phyloP scores from a whole-genome alignment of 1,140 invertebrate species.

The Atta texana region DNA sequence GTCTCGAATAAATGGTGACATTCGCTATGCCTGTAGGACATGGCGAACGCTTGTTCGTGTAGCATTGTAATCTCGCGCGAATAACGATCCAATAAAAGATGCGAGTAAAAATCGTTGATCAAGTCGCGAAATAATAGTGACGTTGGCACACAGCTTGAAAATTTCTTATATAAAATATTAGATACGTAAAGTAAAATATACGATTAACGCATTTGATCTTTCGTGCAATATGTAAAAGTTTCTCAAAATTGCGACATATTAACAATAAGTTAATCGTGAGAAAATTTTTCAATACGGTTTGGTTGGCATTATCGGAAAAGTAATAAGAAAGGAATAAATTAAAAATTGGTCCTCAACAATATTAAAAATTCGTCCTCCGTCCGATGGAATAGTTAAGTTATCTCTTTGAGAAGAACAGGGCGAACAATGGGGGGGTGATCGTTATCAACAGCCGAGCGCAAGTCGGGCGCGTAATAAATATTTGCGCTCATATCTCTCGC shows the following conservation, averaged over 20 bases:
- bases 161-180: slow-evolving; percentile 7
- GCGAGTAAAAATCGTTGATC: slow-evolving; percentile 67
- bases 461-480: slow-evolving; percentile 61
- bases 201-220: slow-evolving; percentile 25
- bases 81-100: slow-evolving; percentile 78
- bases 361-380: slow-evolving; percentile 5
- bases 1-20: slow-evolving; percentile 77
- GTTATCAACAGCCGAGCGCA: slow-evolving; percentile 38
- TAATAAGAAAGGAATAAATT: not conserved
- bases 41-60: slow-evolving; percentile 50
- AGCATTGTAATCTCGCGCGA: slow-evolving; percentile 72
- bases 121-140: slow-evolving; percentile 63
- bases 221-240: not conserved
- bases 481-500: slow-evolving; percentile 54
- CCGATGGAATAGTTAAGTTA: not conserved
- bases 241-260: not conserved
- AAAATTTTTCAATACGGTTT: not conserved
- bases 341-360: not conserved
- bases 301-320: not conserved
- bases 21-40: slow-evolving; percentile 68
- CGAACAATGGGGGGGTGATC: slow-evolving; percentile 22
- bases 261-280: not conserved
- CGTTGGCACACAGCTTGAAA: not conserved
- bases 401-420: slow-evolving; percentile 8
- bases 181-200: not conserved